A percentile compares a stretch with the other conserved stretches of the same genome.
Evolutionary conservation across 2,113 vertebrate genomes (phyloP).

Genomic region (Stigmatopora nigra): DNA sequence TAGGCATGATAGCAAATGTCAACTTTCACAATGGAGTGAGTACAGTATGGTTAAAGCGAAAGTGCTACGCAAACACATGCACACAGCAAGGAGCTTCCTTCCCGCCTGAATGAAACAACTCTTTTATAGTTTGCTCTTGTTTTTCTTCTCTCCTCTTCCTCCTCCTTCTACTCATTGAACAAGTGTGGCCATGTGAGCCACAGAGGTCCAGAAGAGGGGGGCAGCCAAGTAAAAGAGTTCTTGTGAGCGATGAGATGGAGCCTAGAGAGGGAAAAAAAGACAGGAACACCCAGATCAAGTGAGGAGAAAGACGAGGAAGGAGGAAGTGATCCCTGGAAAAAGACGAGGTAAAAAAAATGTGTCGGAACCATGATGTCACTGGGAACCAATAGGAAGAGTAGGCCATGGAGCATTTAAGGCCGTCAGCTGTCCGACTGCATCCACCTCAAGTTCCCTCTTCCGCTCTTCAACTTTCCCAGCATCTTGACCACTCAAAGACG

Average conservation of each 20-base stretch:
- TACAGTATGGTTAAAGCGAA: background rate
- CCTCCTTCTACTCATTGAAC: conserved; percentile 24
- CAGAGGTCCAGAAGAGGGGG: conserved; percentile 55
- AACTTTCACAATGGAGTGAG: background rate
- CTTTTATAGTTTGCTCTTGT: conserved; percentile 11
- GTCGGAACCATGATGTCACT: conserved; percentile 73
- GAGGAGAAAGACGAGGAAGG: conserved; percentile 20
- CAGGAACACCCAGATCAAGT: conserved; percentile 10
- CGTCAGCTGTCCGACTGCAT: conserved; percentile 66
- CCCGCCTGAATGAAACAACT: conserved; percentile 6
- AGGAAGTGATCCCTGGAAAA: conserved; percentile 39
- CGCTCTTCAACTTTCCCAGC: conserved; percentile 12
- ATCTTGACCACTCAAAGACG: conserved; percentile 10
- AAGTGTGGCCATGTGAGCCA: conserved; percentile 37
- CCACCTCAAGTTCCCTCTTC: conserved; percentile 37
- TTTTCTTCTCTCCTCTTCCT: conserved; percentile 28
- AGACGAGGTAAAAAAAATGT: conserved; percentile 57
- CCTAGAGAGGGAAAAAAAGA: conserved; percentile 6
- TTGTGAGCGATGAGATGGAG: conserved; percentile 15
- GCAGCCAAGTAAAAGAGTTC: conserved; percentile 30
- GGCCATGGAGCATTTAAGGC: conserved; percentile 50
- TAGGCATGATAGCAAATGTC: background rate
- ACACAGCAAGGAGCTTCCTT: conserved; percentile 13
- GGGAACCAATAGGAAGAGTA: conserved; percentile 60
- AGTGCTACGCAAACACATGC: background rate